phyloP scores from a whole-genome alignment of 2,797 vertebrate species.

The Pipistrellus kuhlii region DNA sequence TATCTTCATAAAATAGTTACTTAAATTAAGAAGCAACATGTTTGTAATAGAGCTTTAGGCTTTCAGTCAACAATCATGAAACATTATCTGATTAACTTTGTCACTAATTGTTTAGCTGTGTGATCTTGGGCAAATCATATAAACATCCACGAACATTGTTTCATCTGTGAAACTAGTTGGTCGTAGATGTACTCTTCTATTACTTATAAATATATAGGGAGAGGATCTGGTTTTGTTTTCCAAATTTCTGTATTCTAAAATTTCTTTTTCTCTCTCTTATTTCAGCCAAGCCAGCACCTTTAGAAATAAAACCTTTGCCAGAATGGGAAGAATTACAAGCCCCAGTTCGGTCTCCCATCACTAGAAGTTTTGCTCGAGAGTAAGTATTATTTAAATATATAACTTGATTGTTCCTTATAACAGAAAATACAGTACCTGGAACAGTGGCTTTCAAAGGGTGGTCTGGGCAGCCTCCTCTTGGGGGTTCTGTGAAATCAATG shows the following conservation, averaged over 20 bases:
- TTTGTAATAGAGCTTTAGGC: conserved; percentile 3
- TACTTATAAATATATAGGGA: background rate
- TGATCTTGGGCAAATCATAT: background rate
- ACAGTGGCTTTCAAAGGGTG: background rate
- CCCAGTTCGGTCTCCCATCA: conserved; percentile 97
- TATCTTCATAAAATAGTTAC: conserved; percentile 37
- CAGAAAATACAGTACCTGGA: background rate
- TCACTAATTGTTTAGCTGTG: background rate
- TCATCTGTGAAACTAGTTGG: background rate
- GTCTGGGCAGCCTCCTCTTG: background rate
- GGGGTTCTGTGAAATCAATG: background rate
- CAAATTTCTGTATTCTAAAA: conserved; percentile 62
- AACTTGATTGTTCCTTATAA: background rate
- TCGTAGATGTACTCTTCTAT: background rate
- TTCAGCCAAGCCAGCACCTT: conserved; percentile 95
- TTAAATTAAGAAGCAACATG: background rate
- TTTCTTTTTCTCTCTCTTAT: conserved; percentile 70
- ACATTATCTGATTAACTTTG: background rate
- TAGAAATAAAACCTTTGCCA: conserved; percentile 96
- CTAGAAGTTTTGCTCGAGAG: conserved; percentile 97
- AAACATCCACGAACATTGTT: background rate
- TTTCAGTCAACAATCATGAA: background rate
- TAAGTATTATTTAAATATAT: conserved; percentile 89
- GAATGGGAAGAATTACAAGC: conserved; percentile 98
- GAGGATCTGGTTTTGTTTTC: conserved; percentile 15